Evolutionary conservation across 2,797 vertebrate species (phyloP), one percentile per base, ranked within the genome.

Genomic region (Notolabrus celidotus): DNA sequence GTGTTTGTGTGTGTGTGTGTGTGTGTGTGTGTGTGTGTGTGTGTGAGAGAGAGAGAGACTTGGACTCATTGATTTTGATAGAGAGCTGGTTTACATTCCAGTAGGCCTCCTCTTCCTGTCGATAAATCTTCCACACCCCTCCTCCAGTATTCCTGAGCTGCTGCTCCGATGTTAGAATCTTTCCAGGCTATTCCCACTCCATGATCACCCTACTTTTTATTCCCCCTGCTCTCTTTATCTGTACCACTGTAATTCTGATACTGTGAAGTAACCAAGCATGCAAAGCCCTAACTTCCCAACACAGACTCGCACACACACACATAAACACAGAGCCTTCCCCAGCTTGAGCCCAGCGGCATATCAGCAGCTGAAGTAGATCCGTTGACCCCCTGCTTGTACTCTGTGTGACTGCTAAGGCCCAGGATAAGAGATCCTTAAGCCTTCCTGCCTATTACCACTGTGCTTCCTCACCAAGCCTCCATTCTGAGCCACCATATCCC

Each of bases 341-440:
- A 60, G 65, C 43, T 57, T 54, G 71, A 78, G 65, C 71, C 73
- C 65, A 74, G 62, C 42, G 2, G 68, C 39, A 49, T 67, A 69
- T 72, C 74, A 73, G 71, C 65, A 52, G 39, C 65, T 76, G 71
- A 54, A 74, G 67, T 56, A 46, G 67, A 82, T 77, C 72, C 22
- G 16, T 22, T 76, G 75, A 72, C 79, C 70, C 73, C 67, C 64
- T 67, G 71, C 66, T 57, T 73, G 73, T 61, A 63, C 73, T 74
- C 63, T 38, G 63, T 72, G 79, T 78, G 67, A 78, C 46, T 70
- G 65, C 54, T 59, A 29, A 80, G 71, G 43, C 62, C 54, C 39
- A 51, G 71, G 58, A 80, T 78, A 64, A 78, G 55, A 71, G 42
- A 65, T 43, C 42, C 70, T 55, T 78, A 82, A 82, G 71, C 79